phyloP scores from a whole-genome alignment of 2,113 vertebrate species.

The Macrotus californicus region DNA sequence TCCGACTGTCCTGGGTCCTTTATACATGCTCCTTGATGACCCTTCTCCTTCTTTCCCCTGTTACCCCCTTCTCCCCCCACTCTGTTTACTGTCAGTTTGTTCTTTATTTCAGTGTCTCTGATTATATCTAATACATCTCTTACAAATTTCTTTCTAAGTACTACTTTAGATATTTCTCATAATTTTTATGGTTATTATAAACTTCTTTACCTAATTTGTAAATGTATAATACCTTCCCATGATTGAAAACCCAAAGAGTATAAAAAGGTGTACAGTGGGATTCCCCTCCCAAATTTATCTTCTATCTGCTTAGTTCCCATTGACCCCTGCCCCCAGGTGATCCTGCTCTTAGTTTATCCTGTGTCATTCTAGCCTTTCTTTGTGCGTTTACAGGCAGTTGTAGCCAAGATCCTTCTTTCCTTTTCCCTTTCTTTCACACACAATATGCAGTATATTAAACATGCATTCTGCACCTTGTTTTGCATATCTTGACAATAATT shows the following conservation, averaged over 20 bases:
- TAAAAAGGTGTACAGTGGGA: not conserved
- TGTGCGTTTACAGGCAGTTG: not conserved
- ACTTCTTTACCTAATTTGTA: not conserved
- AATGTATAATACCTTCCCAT: not conserved
- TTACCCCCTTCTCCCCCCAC: too few species aligned
- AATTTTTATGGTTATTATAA: not conserved
- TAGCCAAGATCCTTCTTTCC: not conserved
- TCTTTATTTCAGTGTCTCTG: too few species aligned
- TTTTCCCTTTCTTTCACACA: not conserved
- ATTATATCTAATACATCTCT: not conserved
- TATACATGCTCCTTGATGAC: too few species aligned
- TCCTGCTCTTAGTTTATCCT: not conserved
- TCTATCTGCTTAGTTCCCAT: not conserved
- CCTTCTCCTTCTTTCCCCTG: too few species aligned
- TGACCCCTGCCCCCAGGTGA: not conserved
- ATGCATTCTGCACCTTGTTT: not conserved
- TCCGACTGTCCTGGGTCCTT: too few species aligned
- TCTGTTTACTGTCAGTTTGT: too few species aligned
- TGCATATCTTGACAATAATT: not conserved
- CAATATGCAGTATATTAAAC: not conserved
- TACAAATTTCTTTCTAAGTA: not conserved
- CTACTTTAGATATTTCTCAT: not conserved
- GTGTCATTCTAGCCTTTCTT: not conserved
- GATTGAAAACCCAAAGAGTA: not conserved
- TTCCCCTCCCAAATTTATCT: not conserved